These are phyloP conservation scores for Boloria selene DNA, from an alignment of 2,888 invertebrate genomes.

Conservation along the genomic window DNA sequence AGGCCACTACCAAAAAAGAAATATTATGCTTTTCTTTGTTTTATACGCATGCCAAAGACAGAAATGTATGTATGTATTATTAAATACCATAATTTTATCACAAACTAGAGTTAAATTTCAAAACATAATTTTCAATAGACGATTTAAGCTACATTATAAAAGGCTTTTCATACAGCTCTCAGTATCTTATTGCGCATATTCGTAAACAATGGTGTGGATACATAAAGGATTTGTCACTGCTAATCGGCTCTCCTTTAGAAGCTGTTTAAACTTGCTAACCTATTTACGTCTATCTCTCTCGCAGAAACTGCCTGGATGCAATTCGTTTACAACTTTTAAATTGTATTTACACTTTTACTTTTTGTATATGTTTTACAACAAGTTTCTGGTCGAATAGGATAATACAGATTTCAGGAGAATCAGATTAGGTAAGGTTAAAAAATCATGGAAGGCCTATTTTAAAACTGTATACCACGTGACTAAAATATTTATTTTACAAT, in stretches of 20 bases:
- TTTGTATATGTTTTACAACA: neutral
- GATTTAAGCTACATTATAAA: neutral
- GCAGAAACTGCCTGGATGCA: conserved; percentile 26
- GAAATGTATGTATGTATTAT: too few relatives aligned
- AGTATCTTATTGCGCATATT: conserved; percentile 17
- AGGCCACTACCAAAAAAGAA: too few relatives aligned
- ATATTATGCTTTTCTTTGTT: too few relatives aligned
- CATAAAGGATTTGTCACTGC: conserved; percentile 29
- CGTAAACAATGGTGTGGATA: conserved; percentile 25
- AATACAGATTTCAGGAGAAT: too few relatives aligned
- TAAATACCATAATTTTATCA: too few relatives aligned
- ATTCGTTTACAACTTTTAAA: conserved; percentile 27
- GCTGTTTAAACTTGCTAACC: conserved; percentile 28
- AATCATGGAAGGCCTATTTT: too few relatives aligned
- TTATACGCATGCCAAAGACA: too few relatives aligned
- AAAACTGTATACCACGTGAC: too few relatives aligned
- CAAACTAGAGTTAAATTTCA: neutral
- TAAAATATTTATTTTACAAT: too few relatives aligned
- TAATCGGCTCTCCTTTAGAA: conserved; percentile 35
- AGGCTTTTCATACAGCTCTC: conserved; percentile 2
- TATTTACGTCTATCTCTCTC: conserved; percentile 31
- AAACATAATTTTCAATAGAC: neutral
- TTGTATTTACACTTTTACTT: conserved; percentile 21
- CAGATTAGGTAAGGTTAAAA: neutral
- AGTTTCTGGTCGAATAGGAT: neutral